Evolutionary conservation across 2,888 invertebrate genomes (phyloP), one percentile per base, ranked within the genome.

Genomic region (Napeogenes inachia): DNA sequence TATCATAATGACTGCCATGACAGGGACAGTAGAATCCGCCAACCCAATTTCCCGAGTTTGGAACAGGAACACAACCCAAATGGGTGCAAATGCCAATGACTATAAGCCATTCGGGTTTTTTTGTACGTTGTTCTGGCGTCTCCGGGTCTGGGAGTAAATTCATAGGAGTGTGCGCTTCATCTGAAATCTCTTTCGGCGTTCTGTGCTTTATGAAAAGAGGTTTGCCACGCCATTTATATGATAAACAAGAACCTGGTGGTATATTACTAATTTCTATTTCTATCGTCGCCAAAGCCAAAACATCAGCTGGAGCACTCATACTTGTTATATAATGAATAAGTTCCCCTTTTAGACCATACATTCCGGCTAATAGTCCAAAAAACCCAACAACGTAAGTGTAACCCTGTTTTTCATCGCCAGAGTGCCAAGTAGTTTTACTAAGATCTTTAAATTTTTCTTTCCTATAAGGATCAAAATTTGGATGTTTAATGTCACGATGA

Each of bases 21-120:
- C 96, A 96, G 0, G 96, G 96, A 73, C 96, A 96, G 78, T 94
- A 96, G 68, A 87, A 96, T 4, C 96, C 96, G 13, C 94, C 94
- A 1, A 77, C 72, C 75, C 84, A 95, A 62, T 95, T 94, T 4
- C 94, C 94, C 4, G 91, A 79, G 68, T 92, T 92, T 0, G 95
- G 92, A 59, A 97, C 93, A 2, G 97, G 97, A 45, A 97, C 94
- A 84, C 97, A 97, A 21, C 97, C 95, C 60, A 96, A 88, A 83
- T 96, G 96, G 10, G 96, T 95, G 79, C 96, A 96, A 67, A 97
- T 93, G 57, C 96, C 97, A 63, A 97, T 83, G 2, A 96, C 91
- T 35, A 97, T 88, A 46, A 97, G 89, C 95, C 95, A 97, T 68
- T 95, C 93, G 6, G 93, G 93, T 60, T 92, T 93, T 72, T 91